Evolutionary conservation across 2,888 invertebrate species (phyloP), one percentile per base, ranked within the genome.

Genomic region (Dermolepida albohirtum): DNA sequence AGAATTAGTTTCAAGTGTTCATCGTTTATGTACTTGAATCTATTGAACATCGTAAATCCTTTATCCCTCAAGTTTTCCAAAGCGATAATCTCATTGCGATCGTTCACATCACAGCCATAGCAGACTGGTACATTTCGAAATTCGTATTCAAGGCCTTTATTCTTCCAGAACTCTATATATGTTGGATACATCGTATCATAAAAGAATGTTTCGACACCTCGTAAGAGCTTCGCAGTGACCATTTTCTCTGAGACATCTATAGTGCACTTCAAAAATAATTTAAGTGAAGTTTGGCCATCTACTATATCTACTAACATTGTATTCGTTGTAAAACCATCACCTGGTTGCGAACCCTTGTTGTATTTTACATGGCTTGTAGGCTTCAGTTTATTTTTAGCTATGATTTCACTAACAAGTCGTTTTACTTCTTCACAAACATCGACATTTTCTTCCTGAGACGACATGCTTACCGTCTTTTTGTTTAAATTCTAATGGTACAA

Each of bases 1-100:
- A 81, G 65, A 22, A 78, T 77, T 8, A 77, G 34, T 10, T 66
- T 64, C 0, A 79, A 66, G 64, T 81, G 81, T 14, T 75, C 70
- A 7, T 75, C 71, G 55, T 80, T 72, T 71, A 82, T 76, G 4
- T 74, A 74, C n/a, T 70, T 64, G 27, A 73, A 75, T 8, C 76
- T 71, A 65, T 79, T 71, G 74, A 77, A 76, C 43, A 79, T 54
- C n/a, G 73, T 63, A 68, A 73, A 80, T 1, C 75, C 76, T 11
- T 27, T 27, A 12, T 65, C 64, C 63, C 74, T 75, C 41, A 79
- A 55, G 66, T 80, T 78, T 71, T 77, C 75, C 64, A 80, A 65
- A 10, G 78, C 70, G 4, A 81, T 52, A 1, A 59, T 41, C 69
- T 77, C 76, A 52, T 69, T 62, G 6, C 10, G 29, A 14, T 47